phyloP scores from a whole-genome alignment of 1,140 invertebrate species.

The Drosophila parvula region DNA sequence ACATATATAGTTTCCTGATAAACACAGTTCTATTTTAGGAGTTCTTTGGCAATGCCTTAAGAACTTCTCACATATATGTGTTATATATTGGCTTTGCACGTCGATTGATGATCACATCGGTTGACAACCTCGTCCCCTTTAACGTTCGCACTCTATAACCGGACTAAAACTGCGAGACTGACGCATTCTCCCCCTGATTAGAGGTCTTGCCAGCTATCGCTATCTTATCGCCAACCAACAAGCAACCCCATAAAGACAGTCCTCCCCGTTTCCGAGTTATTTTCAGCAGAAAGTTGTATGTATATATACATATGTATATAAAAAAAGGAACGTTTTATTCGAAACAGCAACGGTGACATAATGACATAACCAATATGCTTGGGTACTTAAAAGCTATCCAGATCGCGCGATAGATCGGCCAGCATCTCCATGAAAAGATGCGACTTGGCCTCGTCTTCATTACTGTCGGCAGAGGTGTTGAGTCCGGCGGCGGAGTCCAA shows the following conservation, averaged over 20 bases:
- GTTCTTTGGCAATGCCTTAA: not conserved
- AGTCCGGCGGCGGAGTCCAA: not conserved
- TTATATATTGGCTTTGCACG: not conserved
- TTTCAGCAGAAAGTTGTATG: slow-evolving; percentile 23
- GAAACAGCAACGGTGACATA: slow-evolving; percentile 10
- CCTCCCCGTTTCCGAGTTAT: slow-evolving; percentile 24
- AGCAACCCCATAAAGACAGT: slow-evolving; percentile 2
- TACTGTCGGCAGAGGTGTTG: slow-evolving; percentile 10
- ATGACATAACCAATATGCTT: slow-evolving; percentile 39
- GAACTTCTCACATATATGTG: not conserved
- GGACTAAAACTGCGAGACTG: slow-evolving; percentile 27
- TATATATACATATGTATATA: slow-evolving; percentile 1
- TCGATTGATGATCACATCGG: slow-evolving; percentile 42
- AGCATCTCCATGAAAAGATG: slow-evolving; percentile 82
- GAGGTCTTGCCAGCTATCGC: slow-evolving; percentile 11
- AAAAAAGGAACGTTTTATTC: slow-evolving; percentile 33
- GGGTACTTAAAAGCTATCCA: slow-evolving; percentile 71
- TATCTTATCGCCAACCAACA: slow-evolving; percentile 48
- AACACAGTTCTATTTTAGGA: not conserved
- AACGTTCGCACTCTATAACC: slow-evolving; percentile 18
- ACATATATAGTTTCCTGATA: not conserved
- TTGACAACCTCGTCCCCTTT: slow-evolving; percentile 30
- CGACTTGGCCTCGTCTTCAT: slow-evolving; percentile 66
- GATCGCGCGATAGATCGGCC: slow-evolving; percentile 76
- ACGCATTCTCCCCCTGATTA: slow-evolving; percentile 37